phyloP scores from a whole-genome alignment of 2,113 vertebrate species.

The Beaufortia kweichowensis region DNA sequence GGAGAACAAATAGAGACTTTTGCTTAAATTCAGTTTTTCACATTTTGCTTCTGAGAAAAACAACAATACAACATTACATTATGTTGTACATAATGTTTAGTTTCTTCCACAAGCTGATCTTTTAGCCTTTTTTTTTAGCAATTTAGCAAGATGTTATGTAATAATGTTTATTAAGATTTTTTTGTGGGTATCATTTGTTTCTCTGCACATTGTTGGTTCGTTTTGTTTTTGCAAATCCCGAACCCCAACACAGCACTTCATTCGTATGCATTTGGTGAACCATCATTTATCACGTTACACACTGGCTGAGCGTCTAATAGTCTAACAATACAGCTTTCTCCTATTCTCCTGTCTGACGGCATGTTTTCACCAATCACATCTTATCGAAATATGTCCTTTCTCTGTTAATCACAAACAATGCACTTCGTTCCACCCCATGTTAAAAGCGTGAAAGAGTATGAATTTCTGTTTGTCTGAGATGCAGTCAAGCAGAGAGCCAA shows the following conservation, averaged over 20 bases:
- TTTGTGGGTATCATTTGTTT: no score
- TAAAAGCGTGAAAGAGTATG: slow-evolving; percentile 1
- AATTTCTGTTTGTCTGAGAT: slow-evolving; percentile 5
- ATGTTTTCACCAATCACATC: not conserved
- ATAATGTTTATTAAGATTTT: no score
- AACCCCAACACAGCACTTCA: not conserved
- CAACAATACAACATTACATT: no score
- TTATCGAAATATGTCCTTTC: not conserved
- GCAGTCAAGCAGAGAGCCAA: not conserved
- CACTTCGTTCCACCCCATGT: not conserved
- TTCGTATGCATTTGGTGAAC: not conserved
- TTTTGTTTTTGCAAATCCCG: not conserved
- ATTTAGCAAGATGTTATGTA: no score
- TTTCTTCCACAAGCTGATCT: no score
- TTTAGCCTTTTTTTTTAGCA: no score
- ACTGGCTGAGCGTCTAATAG: slow-evolving; percentile 1
- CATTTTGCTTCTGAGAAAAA: no score
- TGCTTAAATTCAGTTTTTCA: no score
- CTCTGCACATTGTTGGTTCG: no score
- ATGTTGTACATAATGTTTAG: no score
- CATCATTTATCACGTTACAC: slow-evolving; percentile 38
- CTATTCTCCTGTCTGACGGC: not conserved
- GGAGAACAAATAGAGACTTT: no score
- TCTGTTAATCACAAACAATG: not conserved
- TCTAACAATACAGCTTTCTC: not conserved